A percentile compares a stretch with the other conserved stretches of the same genome.
Evolutionary conservation across 2,888 invertebrate genomes (phyloP).

Genomic region (Apodemia zela): DNA sequence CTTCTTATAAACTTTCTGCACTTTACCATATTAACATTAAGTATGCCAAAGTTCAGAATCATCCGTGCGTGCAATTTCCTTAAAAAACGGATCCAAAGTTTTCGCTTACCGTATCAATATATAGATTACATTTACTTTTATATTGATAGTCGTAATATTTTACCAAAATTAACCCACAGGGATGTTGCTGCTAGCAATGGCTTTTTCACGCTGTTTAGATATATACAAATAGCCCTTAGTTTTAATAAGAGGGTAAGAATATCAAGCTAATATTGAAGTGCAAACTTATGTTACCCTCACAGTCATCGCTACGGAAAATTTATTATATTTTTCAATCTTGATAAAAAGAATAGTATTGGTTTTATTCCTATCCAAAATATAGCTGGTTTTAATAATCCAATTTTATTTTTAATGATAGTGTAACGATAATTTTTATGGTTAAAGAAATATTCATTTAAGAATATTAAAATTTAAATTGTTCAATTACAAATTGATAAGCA

Average conservation of each 20-base stretch:
- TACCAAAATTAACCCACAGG: conserved; percentile 71
- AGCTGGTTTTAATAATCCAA: too few relatives aligned
- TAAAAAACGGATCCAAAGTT: too few relatives aligned
- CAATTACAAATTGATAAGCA: too few relatives aligned
- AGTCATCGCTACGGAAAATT: conserved; percentile 32
- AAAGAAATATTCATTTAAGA: too few relatives aligned
- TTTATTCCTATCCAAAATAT: not conserved
- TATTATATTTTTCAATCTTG: not conserved
- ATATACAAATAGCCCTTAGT: conserved; percentile 75
- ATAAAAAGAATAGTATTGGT: conserved; percentile 20
- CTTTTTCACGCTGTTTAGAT: conserved; percentile 47
- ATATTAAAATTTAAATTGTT: too few relatives aligned
- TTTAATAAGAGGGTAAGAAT: conserved; percentile 78
- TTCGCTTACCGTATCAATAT: too few relatives aligned
- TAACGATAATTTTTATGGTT: too few relatives aligned
- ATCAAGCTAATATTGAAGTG: conserved; percentile 77
- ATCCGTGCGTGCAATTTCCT: too few relatives aligned
- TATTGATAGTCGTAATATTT: conserved; percentile 56
- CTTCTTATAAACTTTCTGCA: too few relatives aligned
- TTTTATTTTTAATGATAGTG: too few relatives aligned
- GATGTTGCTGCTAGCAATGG: conserved; percentile 61
- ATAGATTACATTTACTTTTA: not conserved
- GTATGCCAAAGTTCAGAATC: too few relatives aligned
- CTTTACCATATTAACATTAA: too few relatives aligned
- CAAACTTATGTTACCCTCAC: conserved; percentile 74